Evolutionary conservation across 2,113 vertebrate genomes (phyloP).

Genomic region (Dicentrarchus labrax): DNA sequence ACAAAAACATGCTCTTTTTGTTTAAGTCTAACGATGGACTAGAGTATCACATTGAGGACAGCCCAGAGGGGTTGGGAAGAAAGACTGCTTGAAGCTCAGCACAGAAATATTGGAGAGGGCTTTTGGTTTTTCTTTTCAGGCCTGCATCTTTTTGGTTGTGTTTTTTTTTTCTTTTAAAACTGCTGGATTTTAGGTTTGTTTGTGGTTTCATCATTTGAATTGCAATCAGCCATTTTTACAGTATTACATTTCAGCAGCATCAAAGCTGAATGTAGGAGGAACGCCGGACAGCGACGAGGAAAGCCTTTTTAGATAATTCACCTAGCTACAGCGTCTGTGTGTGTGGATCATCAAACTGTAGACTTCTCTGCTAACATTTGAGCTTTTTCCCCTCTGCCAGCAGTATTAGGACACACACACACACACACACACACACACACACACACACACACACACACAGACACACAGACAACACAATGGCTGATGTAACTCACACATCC

Average conservation of each 20-base stretch:
- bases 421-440: constrained; percentile 39
- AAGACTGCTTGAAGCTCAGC: constrained; percentile 72
- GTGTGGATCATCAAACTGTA: constrained; percentile 79
- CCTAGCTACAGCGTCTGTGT: constrained; percentile 74
- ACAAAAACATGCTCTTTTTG: constrained; percentile 88
- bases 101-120: constrained; percentile 75
- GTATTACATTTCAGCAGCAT: constrained; percentile 72
- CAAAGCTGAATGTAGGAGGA: constrained; percentile 62
- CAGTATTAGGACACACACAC: constrained; percentile 65
- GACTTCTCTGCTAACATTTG: constrained; percentile 86
- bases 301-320: constrained; percentile 80
- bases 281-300: constrained; percentile 71
- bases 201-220: constrained; percentile 68
- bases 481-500: constrained; percentile 49
- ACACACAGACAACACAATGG: constrained; percentile 38
- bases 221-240: constrained; percentile 67
- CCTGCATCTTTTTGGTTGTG: constrained; percentile 74
- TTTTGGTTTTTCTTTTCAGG: constrained; percentile 61
- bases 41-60: constrained; percentile 46
- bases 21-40: constrained; percentile 67
- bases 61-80: constrained; percentile 47
- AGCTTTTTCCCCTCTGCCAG: constrained; percentile 59
- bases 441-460: constrained; percentile 51
- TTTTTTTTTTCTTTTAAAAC: constrained; percentile 58
- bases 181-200: constrained; percentile 57